Base-by-base conservation (phyloP, 2,797 vertebrate genomes). In the Poliocrania exsul region DNA sequence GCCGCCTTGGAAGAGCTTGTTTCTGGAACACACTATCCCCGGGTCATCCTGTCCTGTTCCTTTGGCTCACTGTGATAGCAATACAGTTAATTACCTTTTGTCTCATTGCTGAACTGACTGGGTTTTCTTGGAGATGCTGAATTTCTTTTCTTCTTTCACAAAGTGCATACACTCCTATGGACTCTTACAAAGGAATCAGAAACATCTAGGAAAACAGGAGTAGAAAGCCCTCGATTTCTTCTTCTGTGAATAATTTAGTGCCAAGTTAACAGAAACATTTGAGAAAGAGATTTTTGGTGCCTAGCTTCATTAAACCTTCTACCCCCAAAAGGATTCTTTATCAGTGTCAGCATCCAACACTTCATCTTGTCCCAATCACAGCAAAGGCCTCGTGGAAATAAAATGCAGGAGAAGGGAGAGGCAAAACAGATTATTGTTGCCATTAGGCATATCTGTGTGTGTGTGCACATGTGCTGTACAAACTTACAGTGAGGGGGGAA, bases 191-290 rank as follows among this genome's bases (percentile, higher is more conserved):
- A 77, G 71, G 31, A 94, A 81, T 71, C 40, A 77, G 88, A 85
- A 83, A 49, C 10, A 85, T 35, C 50, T 37, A 65, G 38, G 35
- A 71, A 84, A 81, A 66, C 28, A 64, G 44, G 38, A 90, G 56
- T 66, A 66, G 73, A 89, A 91, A 91, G 49, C 62, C 83, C 83
- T 92, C 74, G 26, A 33, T 91, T 92, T 88, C 70, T 93, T 92
- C 91, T 95, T 86, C 84, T 80, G 87, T 94, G 93, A 95, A 92
- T 91, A 96, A 94, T 90, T 93, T 93, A 93, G 87, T 95, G 87
- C 93, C 92, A 96, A 93, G 66, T 95, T 93, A 96, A 94, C 33
- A 38, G 91, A 92, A 72, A 92, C 91, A 0, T 91, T 75, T 90
- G 90, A 92, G 81, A 92, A 95, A 90, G 49, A 90, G 84, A n/a